Conservation (phyloP, 2,113 vertebrate genomes). For the Tupaia chinensis region DNA sequence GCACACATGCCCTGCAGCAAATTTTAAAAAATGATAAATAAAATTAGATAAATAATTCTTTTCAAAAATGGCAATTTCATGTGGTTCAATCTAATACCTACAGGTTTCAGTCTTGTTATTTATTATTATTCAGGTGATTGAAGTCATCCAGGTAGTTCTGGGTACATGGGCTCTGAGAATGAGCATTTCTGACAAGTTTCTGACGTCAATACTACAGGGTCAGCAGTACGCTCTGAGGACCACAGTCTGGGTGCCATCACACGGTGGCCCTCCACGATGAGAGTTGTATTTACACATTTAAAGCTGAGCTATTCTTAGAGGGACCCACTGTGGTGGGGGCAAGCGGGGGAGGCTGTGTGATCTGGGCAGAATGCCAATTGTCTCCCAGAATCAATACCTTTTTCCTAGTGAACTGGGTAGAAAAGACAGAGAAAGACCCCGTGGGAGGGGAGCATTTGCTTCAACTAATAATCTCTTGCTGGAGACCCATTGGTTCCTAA, state of each 20-base stretch:
- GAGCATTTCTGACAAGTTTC: neutral
- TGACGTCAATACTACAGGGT: no score
- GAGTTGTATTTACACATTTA: constrained; percentile 45
- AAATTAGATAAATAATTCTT: no score
- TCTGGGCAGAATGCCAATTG: constrained; percentile 33
- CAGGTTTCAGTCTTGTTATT: neutral
- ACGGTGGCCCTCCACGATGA: neutral
- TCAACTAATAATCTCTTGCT: constrained; percentile 19
- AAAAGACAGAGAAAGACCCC: constrained; percentile 15
- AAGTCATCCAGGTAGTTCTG: neutral
- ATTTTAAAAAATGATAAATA: no score
- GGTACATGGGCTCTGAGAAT: neutral
- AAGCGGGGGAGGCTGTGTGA: neutral
- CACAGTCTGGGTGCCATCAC: neutral
- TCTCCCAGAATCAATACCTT: constrained; percentile 3
- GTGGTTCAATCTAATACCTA: neutral
- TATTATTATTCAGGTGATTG: neutral
- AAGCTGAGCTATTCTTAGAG: constrained; percentile 46
- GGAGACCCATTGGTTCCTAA: neutral
- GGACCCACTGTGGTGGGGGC: neutral
- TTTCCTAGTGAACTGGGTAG: constrained; percentile 31
- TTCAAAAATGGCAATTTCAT: no score
- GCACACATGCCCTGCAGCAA: no score
- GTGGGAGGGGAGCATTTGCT: neutral
- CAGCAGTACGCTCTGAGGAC: neutral